Evolutionary conservation across 2,797 vertebrate species (phyloP).

Genomic region (Lacerta bilineata): DNA sequence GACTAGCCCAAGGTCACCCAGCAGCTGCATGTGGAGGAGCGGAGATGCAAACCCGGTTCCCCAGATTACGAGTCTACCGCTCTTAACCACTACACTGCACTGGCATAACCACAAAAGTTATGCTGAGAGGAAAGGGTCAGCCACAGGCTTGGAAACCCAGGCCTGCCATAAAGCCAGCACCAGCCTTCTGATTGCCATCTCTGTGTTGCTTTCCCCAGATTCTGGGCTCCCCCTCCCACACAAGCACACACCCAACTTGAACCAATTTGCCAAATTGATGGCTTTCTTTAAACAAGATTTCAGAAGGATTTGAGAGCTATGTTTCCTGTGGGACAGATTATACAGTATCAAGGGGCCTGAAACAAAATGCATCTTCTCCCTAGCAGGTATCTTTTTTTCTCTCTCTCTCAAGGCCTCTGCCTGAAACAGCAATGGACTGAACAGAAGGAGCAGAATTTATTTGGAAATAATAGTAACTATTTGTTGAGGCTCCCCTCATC

Average conservation of each 20-base stretch:
- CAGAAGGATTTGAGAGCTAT: slow-evolving; percentile 25
- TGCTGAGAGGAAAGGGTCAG: background rate
- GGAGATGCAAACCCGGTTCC: too few relatives aligned
- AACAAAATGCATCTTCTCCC: slow-evolving; percentile 49
- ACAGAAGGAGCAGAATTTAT: slow-evolving; percentile 61
- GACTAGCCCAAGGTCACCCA: too few relatives aligned
- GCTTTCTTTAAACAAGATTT: slow-evolving; percentile 41
- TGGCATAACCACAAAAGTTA: background rate
- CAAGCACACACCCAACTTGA: background rate
- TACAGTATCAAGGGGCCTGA: slow-evolving; percentile 28
- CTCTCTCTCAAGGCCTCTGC: slow-evolving; percentile 35
- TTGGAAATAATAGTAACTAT: slow-evolving; percentile 73
- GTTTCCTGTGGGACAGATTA: slow-evolving; percentile 53
- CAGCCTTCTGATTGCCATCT: background rate
- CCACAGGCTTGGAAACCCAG: background rate
- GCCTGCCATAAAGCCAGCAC: slow-evolving; percentile 8
- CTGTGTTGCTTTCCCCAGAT: background rate
- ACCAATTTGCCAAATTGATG: background rate
- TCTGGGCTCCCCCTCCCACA: slow-evolving; percentile 9
- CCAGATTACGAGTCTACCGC: too few relatives aligned
- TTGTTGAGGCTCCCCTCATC: slow-evolving; percentile 60
- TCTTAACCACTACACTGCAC: too few relatives aligned
- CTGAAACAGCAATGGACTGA: slow-evolving; percentile 44
- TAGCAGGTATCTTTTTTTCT: slow-evolving; percentile 16
- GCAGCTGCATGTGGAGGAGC: too few relatives aligned